phyloP scores from a whole-genome alignment of 2,797 vertebrate species.

The Cyclura pinguis region DNA sequence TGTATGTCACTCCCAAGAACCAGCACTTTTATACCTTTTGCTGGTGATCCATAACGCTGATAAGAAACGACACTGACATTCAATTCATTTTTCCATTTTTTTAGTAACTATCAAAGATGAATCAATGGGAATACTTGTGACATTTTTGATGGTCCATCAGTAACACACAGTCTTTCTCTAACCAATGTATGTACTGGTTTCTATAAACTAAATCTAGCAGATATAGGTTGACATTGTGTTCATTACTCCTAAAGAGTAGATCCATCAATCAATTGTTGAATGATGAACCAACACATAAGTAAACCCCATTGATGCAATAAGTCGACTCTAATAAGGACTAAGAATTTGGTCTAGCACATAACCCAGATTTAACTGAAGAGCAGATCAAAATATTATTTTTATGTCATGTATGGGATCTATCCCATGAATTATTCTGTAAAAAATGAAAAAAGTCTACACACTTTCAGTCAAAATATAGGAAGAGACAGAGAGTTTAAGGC shows the following conservation, averaged over 20 bases:
- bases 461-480: too few relatives aligned
- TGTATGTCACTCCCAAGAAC: too few relatives aligned
- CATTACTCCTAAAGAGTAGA: too few relatives aligned
- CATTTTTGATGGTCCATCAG: background rate
- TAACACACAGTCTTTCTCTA: background rate
- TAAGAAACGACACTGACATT: background rate
- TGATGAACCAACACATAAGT: too few relatives aligned
- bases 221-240: too few relatives aligned
- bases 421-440: too few relatives aligned
- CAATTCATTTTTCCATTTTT: background rate
- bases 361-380: background rate
- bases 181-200: background rate
- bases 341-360: background rate
- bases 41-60: background rate
- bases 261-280: too few relatives aligned
- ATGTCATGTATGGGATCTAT: too few relatives aligned
- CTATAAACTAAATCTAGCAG: background rate
- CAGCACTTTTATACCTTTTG: background rate
- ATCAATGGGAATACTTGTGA: background rate
- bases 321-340: too few relatives aligned
- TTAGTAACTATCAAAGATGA: background rate
- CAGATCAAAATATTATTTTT: background rate
- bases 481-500: too few relatives aligned
- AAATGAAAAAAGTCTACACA: too few relatives aligned
- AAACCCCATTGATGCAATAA: too few relatives aligned